Evolutionary conservation across 1,140 invertebrate genomes (phyloP).

Genomic region (Calephelis nemesis): DNA sequence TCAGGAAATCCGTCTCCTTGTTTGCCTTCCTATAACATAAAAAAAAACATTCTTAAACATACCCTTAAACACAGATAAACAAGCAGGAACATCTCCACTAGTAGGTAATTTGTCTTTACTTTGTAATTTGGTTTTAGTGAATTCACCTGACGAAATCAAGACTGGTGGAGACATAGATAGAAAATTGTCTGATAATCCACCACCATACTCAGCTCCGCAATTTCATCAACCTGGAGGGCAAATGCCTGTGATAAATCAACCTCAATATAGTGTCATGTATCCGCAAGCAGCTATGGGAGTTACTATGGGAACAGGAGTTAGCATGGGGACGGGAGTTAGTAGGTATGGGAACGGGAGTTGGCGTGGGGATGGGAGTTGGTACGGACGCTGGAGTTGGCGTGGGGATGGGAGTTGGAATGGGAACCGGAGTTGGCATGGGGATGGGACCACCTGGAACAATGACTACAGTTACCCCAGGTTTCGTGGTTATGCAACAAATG

Average conservation of each 20-base stretch:
- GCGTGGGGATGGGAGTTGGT: neutral
- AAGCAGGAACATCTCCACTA: too few species aligned
- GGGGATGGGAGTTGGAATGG: too few species aligned
- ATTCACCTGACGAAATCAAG: too few species aligned
- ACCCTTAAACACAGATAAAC: too few species aligned
- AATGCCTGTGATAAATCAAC: neutral
- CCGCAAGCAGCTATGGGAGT: neutral
- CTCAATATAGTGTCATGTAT: neutral
- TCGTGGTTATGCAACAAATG: conserved; percentile 7
- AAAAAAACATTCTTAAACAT: too few species aligned
- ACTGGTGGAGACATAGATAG: too few species aligned
- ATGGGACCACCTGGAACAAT: conserved; percentile 1
- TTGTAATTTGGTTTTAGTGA: too few species aligned
- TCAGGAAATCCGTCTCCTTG: too few species aligned
- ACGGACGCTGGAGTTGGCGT: neutral
- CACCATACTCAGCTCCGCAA: neutral
- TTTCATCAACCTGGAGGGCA: neutral
- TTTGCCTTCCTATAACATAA: too few species aligned
- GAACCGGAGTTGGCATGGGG: neutral
- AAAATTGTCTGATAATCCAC: neutral
- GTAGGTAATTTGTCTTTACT: too few species aligned
- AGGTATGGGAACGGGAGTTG: too few species aligned
- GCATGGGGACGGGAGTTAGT: neutral
- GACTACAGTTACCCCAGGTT: conserved; percentile 6
- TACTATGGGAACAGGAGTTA: neutral